phyloP scores from a whole-genome alignment of 2,888 invertebrate species.

The Lutraria lutraria region DNA sequence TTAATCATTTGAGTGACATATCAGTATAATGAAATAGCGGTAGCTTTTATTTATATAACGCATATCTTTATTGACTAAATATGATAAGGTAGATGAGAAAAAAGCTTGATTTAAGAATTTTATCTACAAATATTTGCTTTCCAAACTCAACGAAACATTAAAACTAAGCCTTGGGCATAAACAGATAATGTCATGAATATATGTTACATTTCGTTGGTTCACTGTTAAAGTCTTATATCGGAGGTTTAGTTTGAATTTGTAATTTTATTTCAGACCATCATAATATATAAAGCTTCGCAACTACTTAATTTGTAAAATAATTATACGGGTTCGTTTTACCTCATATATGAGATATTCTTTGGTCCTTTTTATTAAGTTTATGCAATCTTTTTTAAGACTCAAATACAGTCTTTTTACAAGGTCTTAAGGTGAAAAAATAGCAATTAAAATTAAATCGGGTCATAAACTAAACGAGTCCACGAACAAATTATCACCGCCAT shows the following conservation, averaged over 20 bases:
- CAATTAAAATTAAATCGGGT: not conserved
- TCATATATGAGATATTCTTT: not conserved
- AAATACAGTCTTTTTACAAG: not conserved
- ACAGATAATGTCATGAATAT: slow-evolving; percentile 1
- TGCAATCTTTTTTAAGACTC: not conserved
- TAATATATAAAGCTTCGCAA: not conserved
- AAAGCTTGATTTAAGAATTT: slow-evolving; percentile 17
- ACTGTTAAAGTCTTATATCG: not conserved
- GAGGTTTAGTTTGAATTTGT: not conserved
- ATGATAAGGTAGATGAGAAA: slow-evolving; percentile 9
- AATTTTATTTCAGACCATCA: not conserved
- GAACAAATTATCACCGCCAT: not conserved
- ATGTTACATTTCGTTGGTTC: not conserved
- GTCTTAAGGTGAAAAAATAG: not conserved
- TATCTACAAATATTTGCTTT: slow-evolving; percentile 19
- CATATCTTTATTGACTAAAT: slow-evolving; percentile 3
- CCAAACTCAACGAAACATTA: not conserved
- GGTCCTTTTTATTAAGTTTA: not conserved
- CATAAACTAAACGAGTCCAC: not conserved
- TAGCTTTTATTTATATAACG: not conserved
- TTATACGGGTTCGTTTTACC: not conserved
- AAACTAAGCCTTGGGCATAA: not conserved
- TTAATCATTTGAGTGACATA: slow-evolving; percentile 21
- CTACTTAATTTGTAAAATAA: not conserved
- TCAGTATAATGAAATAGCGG: not conserved